Evolutionary conservation across 1,140 invertebrate genomes (phyloP).

Genomic region (Phymastichus coffea): DNA sequence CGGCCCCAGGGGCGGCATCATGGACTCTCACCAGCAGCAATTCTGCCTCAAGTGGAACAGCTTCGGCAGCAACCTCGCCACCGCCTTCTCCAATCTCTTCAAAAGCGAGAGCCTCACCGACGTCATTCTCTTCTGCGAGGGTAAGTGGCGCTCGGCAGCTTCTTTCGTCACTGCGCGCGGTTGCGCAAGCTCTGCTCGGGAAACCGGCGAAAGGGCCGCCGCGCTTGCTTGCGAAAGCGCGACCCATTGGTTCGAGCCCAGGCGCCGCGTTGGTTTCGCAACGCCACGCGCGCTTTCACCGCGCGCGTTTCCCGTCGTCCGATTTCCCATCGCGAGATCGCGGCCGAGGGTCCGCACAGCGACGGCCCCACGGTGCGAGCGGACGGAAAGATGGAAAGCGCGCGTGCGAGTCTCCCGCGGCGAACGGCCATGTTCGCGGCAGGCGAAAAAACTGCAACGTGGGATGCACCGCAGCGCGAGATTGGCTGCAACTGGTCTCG

Average conservation of each 20-base stretch:
- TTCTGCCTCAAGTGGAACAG: constrained; percentile 92
- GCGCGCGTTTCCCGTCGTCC: too few species aligned
- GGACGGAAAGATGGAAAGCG: neutral
- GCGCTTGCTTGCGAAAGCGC: too few species aligned
- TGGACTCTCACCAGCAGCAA: constrained; percentile 85
- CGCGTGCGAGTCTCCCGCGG: constrained; percentile 17
- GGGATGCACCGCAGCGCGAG: too few species aligned
- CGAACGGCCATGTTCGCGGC: constrained; percentile 27
- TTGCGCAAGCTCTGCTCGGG: too few species aligned
- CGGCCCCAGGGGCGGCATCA: constrained; percentile 56
- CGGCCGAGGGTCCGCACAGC: too few species aligned
- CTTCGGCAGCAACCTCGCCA: constrained; percentile 84
- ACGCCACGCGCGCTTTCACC: too few species aligned
- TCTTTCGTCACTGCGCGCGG: neutral
- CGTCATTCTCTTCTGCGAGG: constrained; percentile 87
- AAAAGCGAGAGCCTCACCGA: constrained; percentile 87
- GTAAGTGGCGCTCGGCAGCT: constrained; percentile 58
- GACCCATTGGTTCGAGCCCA: too few species aligned
- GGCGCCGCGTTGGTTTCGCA: constrained; percentile 15
- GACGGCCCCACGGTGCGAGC: too few species aligned
- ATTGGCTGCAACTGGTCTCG: constrained; percentile 3
- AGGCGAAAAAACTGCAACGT: constrained; percentile 33
- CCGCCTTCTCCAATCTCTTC: constrained; percentile 83
- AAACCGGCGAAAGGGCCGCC: too few species aligned
- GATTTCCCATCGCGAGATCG: too few species aligned